A percentile compares a stretch with the other conserved stretches of the same genome.
Conservation (phyloP, 2,888 invertebrate species). For the Apomyelois bistriatella region DNA sequence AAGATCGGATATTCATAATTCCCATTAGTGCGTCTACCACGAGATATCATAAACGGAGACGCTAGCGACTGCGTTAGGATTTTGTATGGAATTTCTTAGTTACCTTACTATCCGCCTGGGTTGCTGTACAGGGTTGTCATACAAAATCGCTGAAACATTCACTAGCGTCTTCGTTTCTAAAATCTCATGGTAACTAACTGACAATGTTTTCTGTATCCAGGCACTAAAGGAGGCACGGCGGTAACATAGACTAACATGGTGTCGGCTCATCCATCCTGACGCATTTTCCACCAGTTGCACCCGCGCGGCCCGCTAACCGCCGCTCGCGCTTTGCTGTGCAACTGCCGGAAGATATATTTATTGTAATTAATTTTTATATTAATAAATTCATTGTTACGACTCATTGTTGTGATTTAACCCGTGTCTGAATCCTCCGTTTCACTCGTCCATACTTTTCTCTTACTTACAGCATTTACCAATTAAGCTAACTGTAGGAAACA, state of each 20-base stretch:
- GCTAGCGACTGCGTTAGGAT: too few relatives aligned
- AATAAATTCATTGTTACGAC: slow-evolving; percentile 31
- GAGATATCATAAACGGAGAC: too few relatives aligned
- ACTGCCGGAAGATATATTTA: slow-evolving; percentile 76
- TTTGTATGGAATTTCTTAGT: too few relatives aligned
- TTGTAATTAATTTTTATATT: slow-evolving; percentile 41
- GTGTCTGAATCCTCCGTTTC: not conserved
- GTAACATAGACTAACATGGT: slow-evolving; percentile 58
- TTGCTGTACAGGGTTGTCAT: too few relatives aligned
- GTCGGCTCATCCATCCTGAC: slow-evolving; percentile 61
- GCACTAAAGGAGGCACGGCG: slow-evolving; percentile 45
- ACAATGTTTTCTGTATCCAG: slow-evolving; percentile 42
- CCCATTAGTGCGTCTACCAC: too few relatives aligned
- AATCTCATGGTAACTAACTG: slow-evolving; percentile 28
- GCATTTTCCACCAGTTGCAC: slow-evolving; percentile 77
- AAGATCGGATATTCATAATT: too few relatives aligned
- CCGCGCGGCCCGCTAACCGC: slow-evolving; percentile 26
- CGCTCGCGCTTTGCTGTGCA: slow-evolving; percentile 44
- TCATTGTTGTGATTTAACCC: not conserved
- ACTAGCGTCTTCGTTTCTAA: too few relatives aligned
- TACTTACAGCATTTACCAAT: too few relatives aligned
- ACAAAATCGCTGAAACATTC: too few relatives aligned
- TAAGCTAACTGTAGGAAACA: too few relatives aligned
- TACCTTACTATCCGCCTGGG: too few relatives aligned
- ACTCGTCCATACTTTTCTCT: too few relatives aligned